A percentile compares a stretch with the other conserved stretches of the same genome.
Evolutionary conservation across 2,113 vertebrate genomes (phyloP).

Genomic region (Eretmochelys imbricata): DNA sequence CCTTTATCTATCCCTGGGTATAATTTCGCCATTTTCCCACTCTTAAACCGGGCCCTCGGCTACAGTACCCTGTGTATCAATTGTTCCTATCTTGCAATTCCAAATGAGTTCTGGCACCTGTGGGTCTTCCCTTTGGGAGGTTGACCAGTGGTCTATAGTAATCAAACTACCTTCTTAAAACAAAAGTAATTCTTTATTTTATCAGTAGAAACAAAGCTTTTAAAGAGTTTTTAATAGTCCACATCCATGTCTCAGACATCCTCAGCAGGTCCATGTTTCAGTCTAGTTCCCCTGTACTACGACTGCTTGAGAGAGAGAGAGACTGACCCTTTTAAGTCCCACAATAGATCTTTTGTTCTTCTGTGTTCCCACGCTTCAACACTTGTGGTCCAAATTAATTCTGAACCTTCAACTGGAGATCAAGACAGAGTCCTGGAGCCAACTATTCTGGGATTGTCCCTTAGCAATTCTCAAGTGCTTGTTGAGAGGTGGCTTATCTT

Average conservation of each 20-base stretch:
- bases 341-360: background rate
- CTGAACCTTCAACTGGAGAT: background rate
- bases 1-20: no score
- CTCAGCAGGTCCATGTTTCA: background rate
- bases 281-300: background rate
- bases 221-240: background rate
- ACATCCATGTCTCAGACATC: background rate
- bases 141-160: background rate
- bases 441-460: background rate
- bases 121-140: background rate
- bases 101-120: background rate
- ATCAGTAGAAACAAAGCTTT: background rate
- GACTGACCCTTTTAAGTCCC: background rate
- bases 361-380: background rate
- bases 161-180: background rate
- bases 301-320: background rate
- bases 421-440: background rate
- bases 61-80: background rate
- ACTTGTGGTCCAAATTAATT: background rate
- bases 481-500: background rate
- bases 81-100: background rate
- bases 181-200: background rate
- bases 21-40: background rate
- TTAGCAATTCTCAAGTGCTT: background rate
- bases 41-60: background rate